These are phyloP conservation scores for Menura novaehollandiae DNA, from an alignment of 2,113 vertebrate genomes.

Conservation along the genomic window DNA sequence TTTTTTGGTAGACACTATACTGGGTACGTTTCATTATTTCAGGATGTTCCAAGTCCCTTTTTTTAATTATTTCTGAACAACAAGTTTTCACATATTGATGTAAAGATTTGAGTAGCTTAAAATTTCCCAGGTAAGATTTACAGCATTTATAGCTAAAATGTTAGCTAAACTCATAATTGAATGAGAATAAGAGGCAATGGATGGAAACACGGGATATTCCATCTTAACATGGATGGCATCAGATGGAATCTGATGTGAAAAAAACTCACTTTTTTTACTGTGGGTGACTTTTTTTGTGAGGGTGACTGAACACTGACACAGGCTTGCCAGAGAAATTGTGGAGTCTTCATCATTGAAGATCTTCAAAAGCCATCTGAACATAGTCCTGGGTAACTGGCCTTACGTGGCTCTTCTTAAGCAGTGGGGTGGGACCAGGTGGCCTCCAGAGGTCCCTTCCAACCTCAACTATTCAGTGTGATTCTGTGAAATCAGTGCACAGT, in stretches of 20 bases:
- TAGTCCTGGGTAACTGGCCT: background rate
- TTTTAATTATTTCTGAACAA: background rate
- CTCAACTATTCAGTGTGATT: background rate
- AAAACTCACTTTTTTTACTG: background rate
- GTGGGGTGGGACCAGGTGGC: background rate
- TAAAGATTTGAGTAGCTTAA: background rate
- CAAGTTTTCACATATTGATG: background rate
- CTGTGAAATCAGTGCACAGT: background rate
- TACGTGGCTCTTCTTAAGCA: background rate
- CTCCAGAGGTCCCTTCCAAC: background rate
- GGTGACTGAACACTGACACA: background rate
- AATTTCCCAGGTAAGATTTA: background rate
- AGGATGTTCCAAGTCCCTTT: background rate
- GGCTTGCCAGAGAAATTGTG: background rate
- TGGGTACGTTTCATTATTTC: background rate
- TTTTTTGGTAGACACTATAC: background rate
- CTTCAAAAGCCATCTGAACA: background rate
- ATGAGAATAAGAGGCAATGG: background rate
- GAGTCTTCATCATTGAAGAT: background rate
- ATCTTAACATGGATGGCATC: background rate
- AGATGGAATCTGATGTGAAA: background rate
- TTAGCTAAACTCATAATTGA: background rate
- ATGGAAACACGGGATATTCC: background rate
- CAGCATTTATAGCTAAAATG: background rate
- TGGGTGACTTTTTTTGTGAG: no score